Evolutionary conservation across 2,888 invertebrate species (phyloP).

Genomic region (Erebia palarica): DNA sequence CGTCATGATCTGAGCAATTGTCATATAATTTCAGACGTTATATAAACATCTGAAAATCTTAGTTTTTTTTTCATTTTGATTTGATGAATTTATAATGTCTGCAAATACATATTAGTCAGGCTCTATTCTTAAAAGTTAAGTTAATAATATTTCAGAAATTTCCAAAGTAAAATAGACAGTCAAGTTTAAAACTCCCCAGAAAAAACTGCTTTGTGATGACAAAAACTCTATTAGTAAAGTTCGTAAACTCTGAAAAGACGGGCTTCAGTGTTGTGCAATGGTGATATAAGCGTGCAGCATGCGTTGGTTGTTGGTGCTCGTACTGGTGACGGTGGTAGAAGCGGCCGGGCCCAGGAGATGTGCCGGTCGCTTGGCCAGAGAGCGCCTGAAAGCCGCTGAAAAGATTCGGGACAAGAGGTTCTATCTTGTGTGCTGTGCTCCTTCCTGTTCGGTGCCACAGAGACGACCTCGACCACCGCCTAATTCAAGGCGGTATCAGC

Average conservation of each 20-base stretch:
- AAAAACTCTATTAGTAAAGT: background rate
- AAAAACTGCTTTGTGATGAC: too few relatives aligned
- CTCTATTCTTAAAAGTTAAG: too few relatives aligned
- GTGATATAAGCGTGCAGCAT: conserved; percentile 49
- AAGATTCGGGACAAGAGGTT: conserved; percentile 74
- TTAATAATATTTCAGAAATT: too few relatives aligned
- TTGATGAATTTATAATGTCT: too few relatives aligned
- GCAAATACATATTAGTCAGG: too few relatives aligned
- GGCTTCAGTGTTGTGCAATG: conserved; percentile 29
- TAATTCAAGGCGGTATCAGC: conserved; percentile 64
- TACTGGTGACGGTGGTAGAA: conserved; percentile 48
- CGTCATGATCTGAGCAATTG: too few relatives aligned
- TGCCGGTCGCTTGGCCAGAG: conserved; percentile 68
- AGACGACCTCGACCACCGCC: conserved; percentile 55
- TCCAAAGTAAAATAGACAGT: background rate
- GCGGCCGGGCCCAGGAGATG: conserved; percentile 61
- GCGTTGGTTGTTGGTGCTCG: conserved; percentile 54
- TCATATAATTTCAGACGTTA: too few relatives aligned
- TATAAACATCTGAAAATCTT: too few relatives aligned
- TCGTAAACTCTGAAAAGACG: background rate
- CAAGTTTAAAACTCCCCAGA: too few relatives aligned
- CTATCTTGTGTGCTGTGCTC: conserved; percentile 66
- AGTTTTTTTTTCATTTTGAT: too few relatives aligned
- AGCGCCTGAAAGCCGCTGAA: conserved; percentile 73
- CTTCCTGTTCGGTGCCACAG: conserved; percentile 56